These are phyloP conservation scores for Macrosiphum euphorbiae DNA, from an alignment of 2,888 invertebrate species.

Conservation along the genomic window DNA sequence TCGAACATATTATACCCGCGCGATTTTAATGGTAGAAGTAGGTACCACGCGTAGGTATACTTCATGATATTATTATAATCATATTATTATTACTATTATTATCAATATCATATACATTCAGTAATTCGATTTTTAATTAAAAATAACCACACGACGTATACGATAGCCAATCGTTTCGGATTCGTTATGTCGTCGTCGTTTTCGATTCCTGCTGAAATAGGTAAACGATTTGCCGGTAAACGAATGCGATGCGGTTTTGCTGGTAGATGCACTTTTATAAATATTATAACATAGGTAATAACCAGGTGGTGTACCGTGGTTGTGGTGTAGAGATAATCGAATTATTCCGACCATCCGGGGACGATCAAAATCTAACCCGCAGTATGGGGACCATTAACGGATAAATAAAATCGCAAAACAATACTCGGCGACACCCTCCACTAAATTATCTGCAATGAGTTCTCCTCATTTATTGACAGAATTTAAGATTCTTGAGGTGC, in stretches of 20 bases:
- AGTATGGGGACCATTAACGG: background rate
- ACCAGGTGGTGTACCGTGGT: background rate
- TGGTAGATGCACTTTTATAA: background rate
- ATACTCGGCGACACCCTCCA: background rate
- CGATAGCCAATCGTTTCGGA: background rate
- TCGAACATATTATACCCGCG: background rate
- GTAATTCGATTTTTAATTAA: conserved; percentile 40
- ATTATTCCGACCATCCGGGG: background rate
- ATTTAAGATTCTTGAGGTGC: too few relatives aligned
- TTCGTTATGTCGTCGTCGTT: background rate
- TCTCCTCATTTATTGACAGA: too few relatives aligned
- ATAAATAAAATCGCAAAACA: background rate
- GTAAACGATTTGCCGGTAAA: too few relatives aligned
- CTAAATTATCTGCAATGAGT: background rate
- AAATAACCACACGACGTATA: conserved; percentile 5
- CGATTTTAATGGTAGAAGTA: background rate
- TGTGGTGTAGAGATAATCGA: background rate
- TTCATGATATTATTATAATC: background rate
- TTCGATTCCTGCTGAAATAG: background rate
- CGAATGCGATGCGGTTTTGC: too few relatives aligned
- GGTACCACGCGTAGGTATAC: background rate
- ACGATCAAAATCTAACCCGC: background rate
- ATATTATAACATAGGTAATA: background rate
- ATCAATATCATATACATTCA: background rate
- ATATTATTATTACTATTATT: too few relatives aligned